A percentile compares a stretch with the other conserved stretches of the same genome.
These are phyloP conservation scores for Hirtodrosophila trivittata DNA, from an alignment of 2,888 invertebrate genomes.

Conservation along the genomic window DNA sequence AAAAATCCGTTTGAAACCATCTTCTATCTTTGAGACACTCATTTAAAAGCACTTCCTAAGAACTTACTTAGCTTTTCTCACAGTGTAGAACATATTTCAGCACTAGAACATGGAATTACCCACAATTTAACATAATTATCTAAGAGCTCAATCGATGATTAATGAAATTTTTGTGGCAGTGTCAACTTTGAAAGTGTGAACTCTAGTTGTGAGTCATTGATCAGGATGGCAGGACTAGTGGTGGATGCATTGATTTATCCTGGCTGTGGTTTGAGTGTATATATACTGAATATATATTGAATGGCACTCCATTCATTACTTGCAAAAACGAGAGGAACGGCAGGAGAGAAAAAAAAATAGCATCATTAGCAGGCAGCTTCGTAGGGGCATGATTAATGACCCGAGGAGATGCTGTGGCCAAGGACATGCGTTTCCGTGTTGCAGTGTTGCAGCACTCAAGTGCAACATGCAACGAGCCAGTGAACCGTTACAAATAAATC, in stretches of 20 bases:
- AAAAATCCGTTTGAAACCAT: too few relatives aligned
- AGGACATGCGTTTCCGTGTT: conserved; percentile 53
- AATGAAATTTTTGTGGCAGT: conserved; percentile 30
- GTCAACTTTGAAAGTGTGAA: conserved; percentile 39
- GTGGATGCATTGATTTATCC: conserved; percentile 23
- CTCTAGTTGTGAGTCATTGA: conserved; percentile 41
- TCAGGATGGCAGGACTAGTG: not conserved
- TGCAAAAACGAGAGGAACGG: conserved; percentile 35
- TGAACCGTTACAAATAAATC: conserved; percentile 71
- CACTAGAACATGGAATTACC: conserved; percentile 7
- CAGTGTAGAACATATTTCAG: conserved; percentile 5
- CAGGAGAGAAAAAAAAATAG: conserved; percentile 18
- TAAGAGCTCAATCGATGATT: conserved; percentile 31
- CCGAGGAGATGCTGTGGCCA: conserved; percentile 21
- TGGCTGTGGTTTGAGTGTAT: conserved; percentile 25
- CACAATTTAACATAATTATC: not conserved
- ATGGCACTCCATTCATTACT: conserved; percentile 55
- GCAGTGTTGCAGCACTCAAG: conserved; percentile 61
- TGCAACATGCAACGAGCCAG: conserved; percentile 54
- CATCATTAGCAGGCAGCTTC: conserved; percentile 64
- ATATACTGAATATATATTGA: conserved; percentile 23
- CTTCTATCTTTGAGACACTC: too few relatives aligned
- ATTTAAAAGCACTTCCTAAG: too few relatives aligned
- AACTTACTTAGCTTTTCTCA: conserved; percentile 20
- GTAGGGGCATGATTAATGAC: conserved; percentile 68